Base-by-base conservation (phyloP, 2,888 invertebrate species). In the Subacronicta megacephala region DNA sequence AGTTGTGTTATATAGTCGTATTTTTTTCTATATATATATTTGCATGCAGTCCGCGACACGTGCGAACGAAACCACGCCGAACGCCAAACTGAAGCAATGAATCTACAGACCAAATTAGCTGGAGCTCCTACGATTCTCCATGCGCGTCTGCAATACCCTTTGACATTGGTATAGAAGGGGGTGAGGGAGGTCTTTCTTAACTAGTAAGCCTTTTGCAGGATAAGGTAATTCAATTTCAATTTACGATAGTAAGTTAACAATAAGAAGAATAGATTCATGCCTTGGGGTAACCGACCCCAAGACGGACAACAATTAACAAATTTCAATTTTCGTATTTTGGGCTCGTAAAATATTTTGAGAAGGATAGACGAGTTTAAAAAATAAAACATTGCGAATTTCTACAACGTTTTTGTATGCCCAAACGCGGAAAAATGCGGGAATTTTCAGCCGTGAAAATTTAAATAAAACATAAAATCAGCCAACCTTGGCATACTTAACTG, bases 221-320 rank as follows among this genome's bases (percentile, higher is more conserved):
- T 64, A 70, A 54, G 61, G 55, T 66, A 76, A 73, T 73, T 66
- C 46, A 73, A 70, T 73, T 73, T 66, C 66, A 70, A 76, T 72
- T 70, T 58, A 63, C 20, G 47, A 66, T 75, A 66, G 42, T 62
- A 55, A 49, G 65, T 72, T 63, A 72, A 72, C 45, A 67, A 53
- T 58, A 18, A 33, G 26, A 20, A 43, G 37, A 46, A 62, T n/a
- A n/a, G n/a, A n/a, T 46, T 41, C 46, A 10, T 49, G 37, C 18
- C 15, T 43, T 33, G 5, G 15, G 18, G n/a, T n/a, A n/a, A n/a
- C n/a, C n/a, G n/a, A n/a, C n/a, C n/a, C n/a, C n/a, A n/a, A n/a
- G n/a, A n/a, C n/a, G n/a, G n/a, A n/a, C n/a, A n/a, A n/a, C n/a
- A n/a, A n/a, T 3, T 2, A n/a, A 29, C 3, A 29, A 10, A 17